Percentiles rank a stretch among this genome's conserved stretches.
Conservation (phyloP, 35 echinoderm and acorn worm genomes). For the Lytechinus pictus region DNA sequence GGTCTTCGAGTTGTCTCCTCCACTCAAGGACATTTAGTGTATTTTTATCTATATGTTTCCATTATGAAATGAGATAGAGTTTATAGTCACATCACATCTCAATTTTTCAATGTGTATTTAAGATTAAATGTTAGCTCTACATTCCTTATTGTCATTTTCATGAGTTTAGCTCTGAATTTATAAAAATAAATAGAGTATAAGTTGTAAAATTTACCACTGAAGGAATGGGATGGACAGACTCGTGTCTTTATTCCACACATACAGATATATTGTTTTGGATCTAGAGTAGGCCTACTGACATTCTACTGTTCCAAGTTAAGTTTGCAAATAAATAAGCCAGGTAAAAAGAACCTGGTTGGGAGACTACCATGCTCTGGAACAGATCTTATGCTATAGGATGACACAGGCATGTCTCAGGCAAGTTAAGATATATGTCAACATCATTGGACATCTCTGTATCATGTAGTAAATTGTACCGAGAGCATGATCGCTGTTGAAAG, state of each 20-base stretch:
- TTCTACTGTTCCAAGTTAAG: too few relatives aligned
- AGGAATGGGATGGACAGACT: too few relatives aligned
- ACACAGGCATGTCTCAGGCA: neutral
- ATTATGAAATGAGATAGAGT: neutral
- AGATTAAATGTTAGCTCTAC: too few relatives aligned
- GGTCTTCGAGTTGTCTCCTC: neutral
- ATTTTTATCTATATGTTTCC: neutral
- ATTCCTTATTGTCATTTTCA: too few relatives aligned
- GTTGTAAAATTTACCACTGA: too few relatives aligned
- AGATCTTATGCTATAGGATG: constrained; percentile 4
- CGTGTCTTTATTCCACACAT: too few relatives aligned
- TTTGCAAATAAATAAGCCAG: too few relatives aligned
- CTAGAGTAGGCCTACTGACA: too few relatives aligned
- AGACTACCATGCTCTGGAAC: neutral
- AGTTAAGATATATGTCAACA: neutral
- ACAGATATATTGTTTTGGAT: too few relatives aligned
- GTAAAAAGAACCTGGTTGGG: neutral
- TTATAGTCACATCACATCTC: too few relatives aligned
- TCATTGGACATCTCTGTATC: neutral
- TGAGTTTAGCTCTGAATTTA: too few relatives aligned
- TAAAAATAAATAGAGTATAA: too few relatives aligned
- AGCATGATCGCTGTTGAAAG: neutral
- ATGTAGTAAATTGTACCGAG: neutral
- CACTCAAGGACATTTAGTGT: neutral
- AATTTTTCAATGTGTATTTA: neutral